A percentile compares a stretch with the other conserved stretches of the same genome.
Evolutionary conservation across 2,888 invertebrate genomes (phyloP).

Genomic region (Cylindroiulus punctatus): DNA sequence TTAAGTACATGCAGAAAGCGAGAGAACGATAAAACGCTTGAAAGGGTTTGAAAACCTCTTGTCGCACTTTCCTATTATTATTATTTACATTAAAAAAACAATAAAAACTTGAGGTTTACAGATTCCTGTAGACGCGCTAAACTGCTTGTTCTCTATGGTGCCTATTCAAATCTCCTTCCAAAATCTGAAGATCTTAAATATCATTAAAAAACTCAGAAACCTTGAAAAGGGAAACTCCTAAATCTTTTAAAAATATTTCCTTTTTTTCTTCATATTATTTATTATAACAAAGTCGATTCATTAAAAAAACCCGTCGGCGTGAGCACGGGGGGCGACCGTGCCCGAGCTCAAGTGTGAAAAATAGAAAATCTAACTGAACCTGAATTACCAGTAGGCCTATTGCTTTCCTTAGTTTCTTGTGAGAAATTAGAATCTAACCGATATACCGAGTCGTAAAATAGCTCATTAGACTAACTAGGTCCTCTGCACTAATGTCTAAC

Average conservation of each 20-base stretch:
- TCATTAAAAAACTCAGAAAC: constrained; percentile 13
- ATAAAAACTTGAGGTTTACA: neutral
- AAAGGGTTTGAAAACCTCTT: too few species aligned
- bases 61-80: neutral
- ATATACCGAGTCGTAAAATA: constrained; percentile 45
- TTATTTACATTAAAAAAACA: neutral
- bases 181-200: neutral
- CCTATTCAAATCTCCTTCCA: constrained; percentile 3
- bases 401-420: constrained; percentile 14
- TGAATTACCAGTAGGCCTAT: neutral
- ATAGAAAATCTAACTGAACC: constrained; percentile 47
- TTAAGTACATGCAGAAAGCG: too few species aligned
- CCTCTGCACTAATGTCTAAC: constrained; percentile 38
- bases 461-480: constrained; percentile 45
- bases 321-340: neutral
- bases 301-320: constrained; percentile 34
- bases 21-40: too few species aligned
- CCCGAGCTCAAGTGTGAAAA: constrained; percentile 36
- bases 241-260: constrained; percentile 5
- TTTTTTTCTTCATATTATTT: neutral
- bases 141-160: neutral
- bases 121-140: neutral
- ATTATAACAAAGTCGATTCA: constrained; percentile 37
- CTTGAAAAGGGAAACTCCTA: neutral
- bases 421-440: neutral